Evolutionary conservation across 2,888 invertebrate species (phyloP), one percentile per base, ranked within the genome.

Genomic region (Pasiphila rectangulata): DNA sequence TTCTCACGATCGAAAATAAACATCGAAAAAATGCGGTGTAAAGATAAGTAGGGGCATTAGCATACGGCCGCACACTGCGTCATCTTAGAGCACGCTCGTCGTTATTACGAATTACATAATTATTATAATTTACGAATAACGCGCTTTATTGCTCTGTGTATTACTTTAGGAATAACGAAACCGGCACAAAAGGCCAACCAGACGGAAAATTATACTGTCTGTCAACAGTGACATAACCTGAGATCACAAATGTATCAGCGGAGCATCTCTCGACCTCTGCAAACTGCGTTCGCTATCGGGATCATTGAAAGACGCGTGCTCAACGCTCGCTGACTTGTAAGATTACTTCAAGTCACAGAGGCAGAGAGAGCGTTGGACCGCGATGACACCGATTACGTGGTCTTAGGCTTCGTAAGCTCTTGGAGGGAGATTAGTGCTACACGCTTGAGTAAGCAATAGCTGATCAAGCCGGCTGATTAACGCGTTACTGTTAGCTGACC

Each of bases 151-250:
- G 64, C 66, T 64, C 61, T 69, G 58, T 66, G 59, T 47, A 64
- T 70, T 58, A 69, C 63, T 67, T 72, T 56, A 68, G 63, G 58
- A 60, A 61, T 64, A 61, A 64, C 59, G 57, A 61, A 61, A 54
- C 54, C 46, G 67, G 62, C 74, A 70, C 67, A 61, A 61, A 77
- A 74, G 71, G 63, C 61, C 79, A 82, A 63, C 72, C 72, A 74
- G 64, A 70, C 73, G 78, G 75, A 79, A 82, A 81, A 83, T 79
- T 71, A 70, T 69, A 55, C 68, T 63, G 55, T 55, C 57, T 49
- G 56, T 46, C 63, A 62, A 72, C 75, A 67, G 69, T 80, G 80
- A 79, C 79, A 78, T 82, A 79, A 85, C 67, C 48, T 57, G 55
- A 45, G 50, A 54, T 62, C 57, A 70, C 69, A 72, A 72, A 72